Conservation (phyloP, 2,888 invertebrate genomes). For the Blastobasis adustella region DNA sequence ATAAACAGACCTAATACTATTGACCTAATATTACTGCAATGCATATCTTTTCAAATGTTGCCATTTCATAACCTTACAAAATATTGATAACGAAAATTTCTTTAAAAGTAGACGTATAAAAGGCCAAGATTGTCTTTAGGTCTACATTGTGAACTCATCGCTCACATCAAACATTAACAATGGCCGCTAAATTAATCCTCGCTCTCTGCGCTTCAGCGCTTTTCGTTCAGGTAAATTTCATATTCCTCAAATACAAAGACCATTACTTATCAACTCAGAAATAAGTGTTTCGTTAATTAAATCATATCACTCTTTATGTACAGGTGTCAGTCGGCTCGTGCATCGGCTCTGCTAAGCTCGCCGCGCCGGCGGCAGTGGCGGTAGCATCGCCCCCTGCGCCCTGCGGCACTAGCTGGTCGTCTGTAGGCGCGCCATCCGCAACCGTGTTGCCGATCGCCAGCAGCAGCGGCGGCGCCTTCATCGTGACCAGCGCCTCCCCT, state of each 20-base stretch:
- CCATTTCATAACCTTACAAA: too few species aligned
- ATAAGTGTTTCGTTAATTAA: too few species aligned
- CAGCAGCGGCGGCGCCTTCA: slow-evolving; percentile 2
- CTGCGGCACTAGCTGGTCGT: background rate
- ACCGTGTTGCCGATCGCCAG: background rate
- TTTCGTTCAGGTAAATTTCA: slow-evolving; percentile 17
- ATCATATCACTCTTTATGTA: too few species aligned
- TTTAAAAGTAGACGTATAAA: too few species aligned
- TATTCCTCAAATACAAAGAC: background rate
- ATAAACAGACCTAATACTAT: too few species aligned
- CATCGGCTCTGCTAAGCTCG: background rate
- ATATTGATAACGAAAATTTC: too few species aligned
- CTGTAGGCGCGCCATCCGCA: background rate
- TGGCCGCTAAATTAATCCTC: slow-evolving; percentile 18
- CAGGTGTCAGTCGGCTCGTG: background rate
- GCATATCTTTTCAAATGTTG: too few species aligned
- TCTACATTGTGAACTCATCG: too few species aligned
- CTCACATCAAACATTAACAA: slow-evolving; percentile 4
- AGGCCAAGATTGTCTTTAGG: too few species aligned
- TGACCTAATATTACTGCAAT: too few species aligned
- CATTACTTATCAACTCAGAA: too few species aligned
- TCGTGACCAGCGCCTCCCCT: background rate
- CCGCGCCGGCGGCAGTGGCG: background rate
- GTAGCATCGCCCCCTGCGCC: background rate
- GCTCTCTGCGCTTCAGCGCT: slow-evolving; percentile 20